Evolutionary conservation across 2,888 invertebrate genomes (phyloP).

Genomic region (Lydus trimaculatus): DNA sequence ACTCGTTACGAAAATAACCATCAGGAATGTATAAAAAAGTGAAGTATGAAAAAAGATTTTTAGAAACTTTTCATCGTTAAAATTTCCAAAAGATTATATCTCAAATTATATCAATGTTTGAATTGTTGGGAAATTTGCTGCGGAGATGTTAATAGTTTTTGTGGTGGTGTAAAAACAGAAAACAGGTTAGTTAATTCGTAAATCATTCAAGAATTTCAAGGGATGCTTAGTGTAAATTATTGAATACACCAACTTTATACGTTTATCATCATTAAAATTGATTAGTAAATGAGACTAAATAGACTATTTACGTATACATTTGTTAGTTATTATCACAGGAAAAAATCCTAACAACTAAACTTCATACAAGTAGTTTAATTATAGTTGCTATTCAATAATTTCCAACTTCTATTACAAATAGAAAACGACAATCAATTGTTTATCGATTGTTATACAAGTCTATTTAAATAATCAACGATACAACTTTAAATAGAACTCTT

Average conservation of each 20-base stretch:
- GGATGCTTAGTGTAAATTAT: neutral
- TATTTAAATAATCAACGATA: neutral
- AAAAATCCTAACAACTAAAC: neutral
- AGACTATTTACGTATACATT: neutral
- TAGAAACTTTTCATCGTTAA: constrained; percentile 2
- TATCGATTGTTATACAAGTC: neutral
- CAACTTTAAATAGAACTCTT: neutral
- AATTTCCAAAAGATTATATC: neutral
- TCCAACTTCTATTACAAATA: neutral
- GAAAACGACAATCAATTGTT: neutral
- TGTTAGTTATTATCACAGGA: neutral
- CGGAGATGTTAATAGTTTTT: constrained; percentile 21
- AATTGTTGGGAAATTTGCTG: constrained; percentile 22
- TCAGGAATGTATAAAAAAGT: constrained; percentile 28
- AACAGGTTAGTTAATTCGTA: neutral
- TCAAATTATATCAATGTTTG: neutral
- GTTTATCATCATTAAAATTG: constrained; percentile 6
- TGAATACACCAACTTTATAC: neutral
- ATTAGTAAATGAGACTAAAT: neutral
- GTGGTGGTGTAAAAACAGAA: constrained; percentile 10
- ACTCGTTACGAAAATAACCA: constrained; percentile 38
- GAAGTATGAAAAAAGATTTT: constrained; percentile 30
- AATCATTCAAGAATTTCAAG: constrained; percentile 3
- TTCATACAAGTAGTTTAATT: neutral
- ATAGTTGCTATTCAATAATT: neutral